Evolutionary conservation across 2,888 invertebrate species (phyloP).

Genomic region (Torymus tubicola): DNA sequence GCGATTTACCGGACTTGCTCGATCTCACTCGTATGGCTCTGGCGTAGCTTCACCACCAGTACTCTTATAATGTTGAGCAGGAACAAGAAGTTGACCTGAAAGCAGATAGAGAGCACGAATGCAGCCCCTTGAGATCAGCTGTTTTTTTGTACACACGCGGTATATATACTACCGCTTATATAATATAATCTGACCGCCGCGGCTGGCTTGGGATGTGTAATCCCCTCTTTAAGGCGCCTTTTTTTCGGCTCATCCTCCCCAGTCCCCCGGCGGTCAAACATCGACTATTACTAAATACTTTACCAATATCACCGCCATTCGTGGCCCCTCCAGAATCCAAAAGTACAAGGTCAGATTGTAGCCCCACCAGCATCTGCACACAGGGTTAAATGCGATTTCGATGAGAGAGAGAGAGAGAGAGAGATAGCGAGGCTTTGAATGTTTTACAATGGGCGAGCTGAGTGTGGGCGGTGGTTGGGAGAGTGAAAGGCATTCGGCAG

Average conservation of each 20-base stretch:
- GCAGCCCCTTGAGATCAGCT: no score
- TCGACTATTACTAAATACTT: conserved; percentile 61
- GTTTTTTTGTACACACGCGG: no score
- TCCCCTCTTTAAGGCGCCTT: no score
- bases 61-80: conserved; percentile 88
- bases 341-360: conserved; percentile 89
- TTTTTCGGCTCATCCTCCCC: no score
- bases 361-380: conserved; percentile 86
- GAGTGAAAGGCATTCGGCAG: background rate
- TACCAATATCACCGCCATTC: conserved; percentile 88
- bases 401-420: background rate
- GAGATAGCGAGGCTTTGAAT: background rate
- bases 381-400: background rate
- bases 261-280: no score
- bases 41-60: conserved; percentile 85
- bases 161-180: no score
- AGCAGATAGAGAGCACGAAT: no score
- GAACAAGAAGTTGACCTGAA: conserved; percentile 87
- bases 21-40: conserved; percentile 85
- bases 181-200: no score
- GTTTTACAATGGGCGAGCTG: background rate
- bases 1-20: conserved; percentile 83
- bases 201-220: no score
- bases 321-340: conserved; percentile 94
- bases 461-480: no score